Evolutionary conservation across 2,888 invertebrate species (phyloP), one percentile per base, ranked within the genome.

Genomic region (Synergus japonicus): DNA sequence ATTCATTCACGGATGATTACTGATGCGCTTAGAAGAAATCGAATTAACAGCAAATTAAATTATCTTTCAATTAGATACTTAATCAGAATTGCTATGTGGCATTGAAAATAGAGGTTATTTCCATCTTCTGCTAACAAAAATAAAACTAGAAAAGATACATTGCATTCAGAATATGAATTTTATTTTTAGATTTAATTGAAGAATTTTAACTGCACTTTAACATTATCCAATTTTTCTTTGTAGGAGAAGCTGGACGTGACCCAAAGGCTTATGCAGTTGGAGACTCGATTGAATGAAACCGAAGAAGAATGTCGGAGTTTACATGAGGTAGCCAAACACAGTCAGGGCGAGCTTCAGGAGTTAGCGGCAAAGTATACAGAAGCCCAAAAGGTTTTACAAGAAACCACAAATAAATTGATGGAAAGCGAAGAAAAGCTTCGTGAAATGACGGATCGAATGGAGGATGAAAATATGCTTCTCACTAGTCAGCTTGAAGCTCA

Each of bases 291-390:
- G 60, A 89, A 87, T 81, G 90, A 91, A 80, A 90, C 90, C 0
- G 90, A 92, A 80, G 91, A 90, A 46, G 91, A 92, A 76, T 89
- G 90, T 49, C 90, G 90, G 78, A 90, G 89, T 80, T 83, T 91
- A 64, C 89, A 90, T 65, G 88, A 88, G 78, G 86, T 90, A 9
- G 85, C 87, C 49, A 92, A 91, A 83, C 86, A 88, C 80, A 88
- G 88, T 64, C 89, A 92, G 83, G 80, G 84, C n/a, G 91, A 91
- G 80, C 84, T 91, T 1, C 89, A 91, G 69, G 90, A 90, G 76
- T 84, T 92, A 12, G 89, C 89, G 15, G 86, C 83, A 12, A 92
- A 92, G 81, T 90, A 91, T 81, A 88, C 90, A 10, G 89, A 91
- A 76, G 86, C 89, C 15, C 90, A 92, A 84, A 89, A 88, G 78